These are phyloP conservation scores for Acinonyx jubatus DNA, from an alignment of 2,113 vertebrate genomes.

Conservation along the genomic window DNA sequence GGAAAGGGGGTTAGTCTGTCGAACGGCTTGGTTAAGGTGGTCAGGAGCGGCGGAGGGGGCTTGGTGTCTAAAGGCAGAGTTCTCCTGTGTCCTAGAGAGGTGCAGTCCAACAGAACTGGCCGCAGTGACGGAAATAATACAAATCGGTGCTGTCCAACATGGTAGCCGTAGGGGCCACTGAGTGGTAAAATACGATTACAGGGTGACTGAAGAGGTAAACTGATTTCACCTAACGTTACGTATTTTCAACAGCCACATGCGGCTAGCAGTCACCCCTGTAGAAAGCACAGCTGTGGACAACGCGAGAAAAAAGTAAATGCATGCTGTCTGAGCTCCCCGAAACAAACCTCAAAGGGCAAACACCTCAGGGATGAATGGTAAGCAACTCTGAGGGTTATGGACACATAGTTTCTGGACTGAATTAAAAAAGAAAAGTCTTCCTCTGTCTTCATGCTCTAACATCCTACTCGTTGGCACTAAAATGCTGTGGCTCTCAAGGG, in stretches of 20 bases:
- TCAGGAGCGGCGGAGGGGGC: fast-evolving
- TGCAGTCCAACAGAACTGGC: not conserved
- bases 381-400: not conserved
- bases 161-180: not conserved
- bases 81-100: not conserved
- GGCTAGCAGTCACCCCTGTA: not conserved
- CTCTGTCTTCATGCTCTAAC: not conserved
- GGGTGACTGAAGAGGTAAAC: not conserved
- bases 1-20: fast-evolving
- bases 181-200: too few species aligned
- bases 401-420: not conserved
- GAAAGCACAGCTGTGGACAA: not conserved
- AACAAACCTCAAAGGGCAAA: not conserved
- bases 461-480: not conserved
- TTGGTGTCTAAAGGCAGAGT: not conserved
- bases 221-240: not conserved
- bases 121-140: fast-evolving
- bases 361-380: not conserved
- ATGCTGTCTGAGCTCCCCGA: not conserved
- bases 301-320: not conserved
- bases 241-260: not conserved
- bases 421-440: not conserved
- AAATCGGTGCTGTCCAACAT: fast-evolving
- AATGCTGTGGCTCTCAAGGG: not conserved
- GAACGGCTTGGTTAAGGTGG: not conserved